Conservation (phyloP, 2,888 invertebrate genomes). For the Balanococcus diminutus region DNA sequence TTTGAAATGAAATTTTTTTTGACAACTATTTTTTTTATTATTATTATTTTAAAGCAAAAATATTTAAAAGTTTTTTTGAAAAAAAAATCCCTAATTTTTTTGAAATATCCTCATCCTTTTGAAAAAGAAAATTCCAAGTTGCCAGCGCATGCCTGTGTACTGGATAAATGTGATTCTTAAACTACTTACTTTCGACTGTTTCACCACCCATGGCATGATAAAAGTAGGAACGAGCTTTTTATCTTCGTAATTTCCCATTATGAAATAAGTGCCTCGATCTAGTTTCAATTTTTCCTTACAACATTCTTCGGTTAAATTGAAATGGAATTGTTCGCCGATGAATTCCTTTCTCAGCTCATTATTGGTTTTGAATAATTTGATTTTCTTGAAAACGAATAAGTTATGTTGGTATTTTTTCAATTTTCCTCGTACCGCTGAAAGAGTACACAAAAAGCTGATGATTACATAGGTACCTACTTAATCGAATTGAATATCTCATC, state of each 20-base stretch:
- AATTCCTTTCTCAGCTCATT: slow-evolving; percentile 60
- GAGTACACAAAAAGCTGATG: neutral
- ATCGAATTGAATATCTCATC: neutral
- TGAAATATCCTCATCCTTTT: too few species aligned
- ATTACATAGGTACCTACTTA: neutral
- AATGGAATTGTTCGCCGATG: slow-evolving; percentile 59
- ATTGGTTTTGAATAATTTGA: slow-evolving; percentile 60
- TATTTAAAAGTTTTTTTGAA: too few species aligned
- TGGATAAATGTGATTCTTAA: neutral
- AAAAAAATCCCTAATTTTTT: too few species aligned
- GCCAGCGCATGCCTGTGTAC: too few species aligned
- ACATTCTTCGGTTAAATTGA: slow-evolving; percentile 60
- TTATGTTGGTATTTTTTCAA: slow-evolving; percentile 60
- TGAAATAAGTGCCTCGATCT: slow-evolving; percentile 60
- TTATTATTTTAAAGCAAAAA: too few species aligned
- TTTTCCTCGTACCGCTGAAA: slow-evolving; percentile 61
- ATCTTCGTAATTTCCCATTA: slow-evolving; percentile 61
- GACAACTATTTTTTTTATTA: too few species aligned
- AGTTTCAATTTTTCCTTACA: slow-evolving; percentile 60
- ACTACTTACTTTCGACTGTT: slow-evolving; percentile 58
- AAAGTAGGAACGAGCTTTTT: slow-evolving; percentile 61
- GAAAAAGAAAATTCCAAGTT: too few species aligned
- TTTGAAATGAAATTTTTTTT: too few species aligned
- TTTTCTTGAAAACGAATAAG: slow-evolving; percentile 61
- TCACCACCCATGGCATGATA: slow-evolving; percentile 62